Conservation (phyloP, 37 sponge, comb jelly and placozoan genomes). For the Lycopodina hypogea region DNA sequence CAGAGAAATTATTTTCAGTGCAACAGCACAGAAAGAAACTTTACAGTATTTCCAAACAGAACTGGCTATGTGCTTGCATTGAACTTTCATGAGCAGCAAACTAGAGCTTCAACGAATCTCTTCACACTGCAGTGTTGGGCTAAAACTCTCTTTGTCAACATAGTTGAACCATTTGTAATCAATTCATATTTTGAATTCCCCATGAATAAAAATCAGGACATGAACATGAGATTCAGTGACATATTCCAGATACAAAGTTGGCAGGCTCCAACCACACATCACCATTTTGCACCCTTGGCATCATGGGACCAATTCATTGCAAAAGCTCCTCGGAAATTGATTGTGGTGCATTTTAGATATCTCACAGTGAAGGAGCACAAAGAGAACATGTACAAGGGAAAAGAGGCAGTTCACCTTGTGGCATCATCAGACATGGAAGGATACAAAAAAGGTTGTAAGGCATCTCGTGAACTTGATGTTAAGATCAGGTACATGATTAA, state of each 20-base stretch:
- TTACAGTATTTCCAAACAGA: neutral
- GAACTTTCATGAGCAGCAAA: conserved; percentile 39
- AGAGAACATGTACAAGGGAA: neutral
- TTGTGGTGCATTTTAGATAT: conserved; percentile 32
- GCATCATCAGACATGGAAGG: neutral
- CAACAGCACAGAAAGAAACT: neutral
- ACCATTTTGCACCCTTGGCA: conserved; percentile 11
- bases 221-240: conserved; percentile 22
- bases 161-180: conserved; percentile 33
- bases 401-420: conserved; percentile 1
- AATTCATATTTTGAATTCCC: conserved; percentile 5
- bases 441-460: conserved; percentile 22
- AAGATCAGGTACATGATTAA: neutral
- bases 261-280: neutral
- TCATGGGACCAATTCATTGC: conserved; percentile 17
- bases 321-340: conserved; percentile 47
- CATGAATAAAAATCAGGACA: neutral
- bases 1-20: too few relatives aligned
- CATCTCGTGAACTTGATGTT: neutral
- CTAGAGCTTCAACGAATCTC: conserved; percentile 39
- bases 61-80: conserved; percentile 30
- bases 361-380: too few relatives aligned
- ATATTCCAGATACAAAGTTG: conserved; percentile 28
- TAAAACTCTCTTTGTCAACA: conserved; percentile 9
- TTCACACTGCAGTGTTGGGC: conserved; percentile 70